phyloP scores from a whole-genome alignment of 2,888 invertebrate genomes.

The Leptopterna dolabrata region DNA sequence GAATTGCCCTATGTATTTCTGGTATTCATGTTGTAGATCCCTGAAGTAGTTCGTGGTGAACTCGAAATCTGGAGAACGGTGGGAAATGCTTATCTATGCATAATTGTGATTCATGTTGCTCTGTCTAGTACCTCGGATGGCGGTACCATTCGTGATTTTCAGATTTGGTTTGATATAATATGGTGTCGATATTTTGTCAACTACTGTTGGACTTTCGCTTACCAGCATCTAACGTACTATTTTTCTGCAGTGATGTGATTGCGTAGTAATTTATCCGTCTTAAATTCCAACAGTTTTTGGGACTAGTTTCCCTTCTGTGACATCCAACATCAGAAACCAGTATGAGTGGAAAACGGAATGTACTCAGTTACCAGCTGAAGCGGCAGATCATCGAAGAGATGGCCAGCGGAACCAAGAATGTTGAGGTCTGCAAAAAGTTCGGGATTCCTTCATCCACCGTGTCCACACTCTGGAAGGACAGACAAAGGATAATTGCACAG shows the following conservation, averaged over 20 bases:
- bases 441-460: background rate
- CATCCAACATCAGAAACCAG: background rate
- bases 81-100: too few species aligned
- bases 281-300: background rate
- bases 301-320: background rate
- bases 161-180: too few species aligned
- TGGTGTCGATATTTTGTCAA: too few species aligned
- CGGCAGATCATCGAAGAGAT: background rate
- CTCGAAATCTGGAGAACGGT: too few species aligned
- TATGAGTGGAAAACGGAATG: background rate
- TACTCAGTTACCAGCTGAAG: background rate
- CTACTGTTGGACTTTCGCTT: too few species aligned
- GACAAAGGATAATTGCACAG: background rate
- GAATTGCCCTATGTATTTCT: too few species aligned
- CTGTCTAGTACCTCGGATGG: too few species aligned
- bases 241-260: background rate
- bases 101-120: too few species aligned
- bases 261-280: constrained; percentile 51
- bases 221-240: background rate
- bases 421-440: background rate
- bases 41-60: too few species aligned
- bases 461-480: background rate
- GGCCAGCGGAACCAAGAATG: background rate
- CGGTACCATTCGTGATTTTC: too few species aligned
- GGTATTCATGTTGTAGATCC: too few species aligned